Conservation (phyloP, 2,888 invertebrate genomes). For the Plusia festucae region DNA sequence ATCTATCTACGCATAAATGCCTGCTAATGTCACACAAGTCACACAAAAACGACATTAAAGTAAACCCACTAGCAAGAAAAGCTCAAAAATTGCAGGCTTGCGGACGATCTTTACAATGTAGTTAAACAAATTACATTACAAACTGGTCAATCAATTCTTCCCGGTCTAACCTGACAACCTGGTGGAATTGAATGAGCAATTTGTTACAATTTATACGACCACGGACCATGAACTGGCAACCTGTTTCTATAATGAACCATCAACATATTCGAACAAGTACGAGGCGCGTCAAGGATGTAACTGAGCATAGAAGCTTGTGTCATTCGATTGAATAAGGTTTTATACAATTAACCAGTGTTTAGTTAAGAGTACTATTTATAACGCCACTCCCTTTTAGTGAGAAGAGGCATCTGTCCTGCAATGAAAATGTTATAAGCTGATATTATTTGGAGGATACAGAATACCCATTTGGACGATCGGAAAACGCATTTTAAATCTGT, state of each 20-base stretch:
- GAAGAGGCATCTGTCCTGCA: no score
- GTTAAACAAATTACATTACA: not conserved
- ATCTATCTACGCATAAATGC: no score
- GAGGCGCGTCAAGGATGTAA: conserved; percentile 29
- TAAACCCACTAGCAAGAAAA: not conserved
- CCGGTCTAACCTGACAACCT: not conserved
- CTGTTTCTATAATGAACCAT: conserved; percentile 29
- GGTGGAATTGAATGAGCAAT: conserved; percentile 25
- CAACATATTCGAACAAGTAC: conserved; percentile 22
- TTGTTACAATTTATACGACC: conserved; percentile 35
- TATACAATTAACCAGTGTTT: not conserved
- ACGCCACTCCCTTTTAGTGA: no score
- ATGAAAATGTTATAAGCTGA: no score
- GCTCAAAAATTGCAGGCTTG: not conserved
- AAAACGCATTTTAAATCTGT: no score
- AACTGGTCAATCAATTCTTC: not conserved
- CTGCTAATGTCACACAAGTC: no score
- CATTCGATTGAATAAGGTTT: not conserved
- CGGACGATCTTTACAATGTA: not conserved
- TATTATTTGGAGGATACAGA: no score
- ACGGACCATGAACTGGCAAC: conserved; percentile 48
- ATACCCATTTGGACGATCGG: no score
- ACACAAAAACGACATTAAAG: no score
- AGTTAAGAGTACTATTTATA: not conserved
- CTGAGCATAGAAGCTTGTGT: not conserved